These are phyloP conservation scores for Aphaenogaster ashmeadi DNA, from an alignment of 1,140 invertebrate species.

Conservation along the genomic window DNA sequence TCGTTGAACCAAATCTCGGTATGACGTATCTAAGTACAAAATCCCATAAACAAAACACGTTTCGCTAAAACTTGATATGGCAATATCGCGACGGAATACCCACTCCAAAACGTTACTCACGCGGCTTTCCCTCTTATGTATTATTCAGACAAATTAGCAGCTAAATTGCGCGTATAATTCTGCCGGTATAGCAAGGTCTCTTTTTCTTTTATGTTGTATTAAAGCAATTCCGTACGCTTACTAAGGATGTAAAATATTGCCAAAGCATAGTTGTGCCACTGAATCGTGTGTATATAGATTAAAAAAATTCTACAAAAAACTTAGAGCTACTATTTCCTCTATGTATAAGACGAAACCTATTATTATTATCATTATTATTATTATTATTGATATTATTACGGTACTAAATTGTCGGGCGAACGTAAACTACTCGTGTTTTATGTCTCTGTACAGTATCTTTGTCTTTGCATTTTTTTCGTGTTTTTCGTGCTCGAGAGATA, in stretches of 20 bases:
- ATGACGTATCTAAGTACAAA: constrained; percentile 74
- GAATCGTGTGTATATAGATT: constrained; percentile 62
- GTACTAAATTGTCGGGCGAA: constrained; percentile 62
- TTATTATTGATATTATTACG: constrained; percentile 29
- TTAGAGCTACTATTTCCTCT: constrained; percentile 47
- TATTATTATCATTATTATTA: constrained; percentile 26
- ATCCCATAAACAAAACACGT: constrained; percentile 72
- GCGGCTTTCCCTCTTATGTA: constrained; percentile 59
- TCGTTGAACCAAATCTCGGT: constrained; percentile 81
- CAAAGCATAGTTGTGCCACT: constrained; percentile 61
- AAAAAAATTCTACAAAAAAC: constrained; percentile 64
- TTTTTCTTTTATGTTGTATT: constrained; percentile 52
- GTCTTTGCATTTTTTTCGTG: not conserved
- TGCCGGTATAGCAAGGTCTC: constrained; percentile 56
- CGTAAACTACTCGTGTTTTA: constrained; percentile 41
- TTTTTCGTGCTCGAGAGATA: constrained; percentile 41
- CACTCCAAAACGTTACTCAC: constrained; percentile 71
- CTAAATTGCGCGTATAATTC: constrained; percentile 70
- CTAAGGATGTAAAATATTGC: constrained; percentile 59
- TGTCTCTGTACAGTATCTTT: constrained; percentile 46
- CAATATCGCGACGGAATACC: constrained; percentile 78
- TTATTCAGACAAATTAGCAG: constrained; percentile 70
- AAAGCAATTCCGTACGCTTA: constrained; percentile 77
- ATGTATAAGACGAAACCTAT: constrained; percentile 54
- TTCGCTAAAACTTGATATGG: constrained; percentile 80